Evolutionary conservation across 2,797 vertebrate species (phyloP).

Genomic region (Schizopygopsis pylzovi): DNA sequence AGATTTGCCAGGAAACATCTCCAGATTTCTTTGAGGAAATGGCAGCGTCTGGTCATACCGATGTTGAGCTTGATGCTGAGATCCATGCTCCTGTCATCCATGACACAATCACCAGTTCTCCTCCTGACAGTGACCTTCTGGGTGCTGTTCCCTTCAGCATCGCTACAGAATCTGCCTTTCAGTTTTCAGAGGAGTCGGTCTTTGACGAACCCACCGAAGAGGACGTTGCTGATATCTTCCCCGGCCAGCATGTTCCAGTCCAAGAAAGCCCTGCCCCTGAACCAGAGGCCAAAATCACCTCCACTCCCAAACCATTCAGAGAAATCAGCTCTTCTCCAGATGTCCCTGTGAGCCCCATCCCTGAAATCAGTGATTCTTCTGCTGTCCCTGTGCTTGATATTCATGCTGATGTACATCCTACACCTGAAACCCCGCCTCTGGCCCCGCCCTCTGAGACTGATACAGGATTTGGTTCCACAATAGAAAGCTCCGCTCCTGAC

Average conservation of each 20-base stretch:
- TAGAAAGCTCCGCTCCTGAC: conserved; percentile 49
- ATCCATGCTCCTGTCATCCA: conserved; percentile 79
- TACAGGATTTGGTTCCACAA: conserved; percentile 27
- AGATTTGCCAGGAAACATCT: conserved; percentile 81
- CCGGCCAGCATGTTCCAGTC: conserved; percentile 5
- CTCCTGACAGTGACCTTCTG: conserved; percentile 75
- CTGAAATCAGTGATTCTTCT: conserved; percentile 40
- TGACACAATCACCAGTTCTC: conserved; percentile 79
- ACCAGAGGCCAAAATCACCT: conserved; percentile 18
- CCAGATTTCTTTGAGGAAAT: conserved; percentile 72
- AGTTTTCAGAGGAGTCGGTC: conserved; percentile 62
- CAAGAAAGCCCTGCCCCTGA: conserved; percentile 42
- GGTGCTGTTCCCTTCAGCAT: conserved; percentile 76
- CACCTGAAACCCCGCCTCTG: conserved; percentile 28
- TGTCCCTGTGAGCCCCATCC: conserved; percentile 9
- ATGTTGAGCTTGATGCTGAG: conserved; percentile 69
- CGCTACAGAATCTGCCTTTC: conserved; percentile 66
- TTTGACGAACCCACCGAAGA: conserved; percentile 45
- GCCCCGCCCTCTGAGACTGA: conserved; percentile 51
- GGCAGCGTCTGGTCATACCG: conserved; percentile 43
- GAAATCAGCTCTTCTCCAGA: conserved; percentile 39
- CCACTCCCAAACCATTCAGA: conserved; percentile 13
- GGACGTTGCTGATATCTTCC: conserved; percentile 21
- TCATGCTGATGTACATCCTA: conserved; percentile 51
- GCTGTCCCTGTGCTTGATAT: conserved; percentile 55